Base-by-base conservation (phyloP, 2,113 vertebrate species). In the Antechinus flavipes region DNA sequence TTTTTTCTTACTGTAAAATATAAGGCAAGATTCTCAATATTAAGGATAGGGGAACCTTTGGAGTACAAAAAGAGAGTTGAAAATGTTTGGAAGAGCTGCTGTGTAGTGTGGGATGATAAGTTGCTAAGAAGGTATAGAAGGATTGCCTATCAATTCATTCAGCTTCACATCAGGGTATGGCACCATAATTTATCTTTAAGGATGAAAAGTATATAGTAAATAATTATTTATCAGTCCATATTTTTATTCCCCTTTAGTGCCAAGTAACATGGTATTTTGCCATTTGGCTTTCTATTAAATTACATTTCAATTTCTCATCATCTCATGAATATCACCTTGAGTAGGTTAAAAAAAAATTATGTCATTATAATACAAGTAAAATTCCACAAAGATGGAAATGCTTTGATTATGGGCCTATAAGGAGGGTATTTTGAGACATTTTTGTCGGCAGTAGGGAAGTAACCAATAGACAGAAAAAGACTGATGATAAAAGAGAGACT, bases 201-300 rank as follows among this genome's bases (percentile, higher is more conserved):
- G 19, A 84, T 84, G n/a, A 42, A 90, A 96, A 95, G 90, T 94
- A 58, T 0, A 16, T 54, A 24, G 19, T 19, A 92, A 11, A 56
- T 58, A 19, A 14, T 90, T 92, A 84, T 93, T 95, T 91, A 54
- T 35, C 76, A 53, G 4, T 93, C 68, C 54, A 47, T 76, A 55
- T 91, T 95, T 2, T 76, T 84, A 92, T 95, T 46, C 16, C 23
- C 61, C 14, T 61, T 91, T 93, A 93, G 49, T n/a, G 8, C 89
- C 89, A 92, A 90, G 47, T 50, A 96, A 56, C 16, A 84, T 84
- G 68, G n/a, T 42, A 42, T 35, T 76, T 19, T 76, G 61, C 27
- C 3, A 3, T 76, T 76, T 76, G 35, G 1, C 19, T 84, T 23
- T 84, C 68, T 8, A 22, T 0, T 84, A 84, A 84, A 84, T 42